These are phyloP conservation scores for Helogale parvula DNA, from an alignment of 2,113 vertebrate genomes.

Conservation along the genomic window DNA sequence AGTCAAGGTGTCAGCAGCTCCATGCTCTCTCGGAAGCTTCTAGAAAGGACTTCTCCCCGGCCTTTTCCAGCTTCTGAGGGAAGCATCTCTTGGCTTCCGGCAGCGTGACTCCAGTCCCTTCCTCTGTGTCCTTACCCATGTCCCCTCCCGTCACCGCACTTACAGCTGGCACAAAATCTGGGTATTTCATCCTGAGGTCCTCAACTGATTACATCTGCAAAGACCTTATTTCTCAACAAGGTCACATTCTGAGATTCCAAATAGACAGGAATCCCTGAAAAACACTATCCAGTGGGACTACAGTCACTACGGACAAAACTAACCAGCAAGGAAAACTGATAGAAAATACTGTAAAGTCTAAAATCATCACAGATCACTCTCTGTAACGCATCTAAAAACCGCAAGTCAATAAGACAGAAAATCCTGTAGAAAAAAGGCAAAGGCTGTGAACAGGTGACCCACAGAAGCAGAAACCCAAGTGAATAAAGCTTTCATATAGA, in stretches of 20 bases:
- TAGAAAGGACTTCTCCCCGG: not conserved
- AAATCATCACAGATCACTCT: not conserved
- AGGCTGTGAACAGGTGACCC: not conserved
- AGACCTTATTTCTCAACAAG: not conserved
- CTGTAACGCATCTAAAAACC: not conserved
- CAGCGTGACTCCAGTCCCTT: not conserved
- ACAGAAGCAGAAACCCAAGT: not conserved
- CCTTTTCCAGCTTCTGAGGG: not conserved
- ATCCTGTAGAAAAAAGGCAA: not conserved
- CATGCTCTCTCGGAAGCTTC: not conserved
- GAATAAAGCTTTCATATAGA: not conserved
- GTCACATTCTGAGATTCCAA: not conserved
- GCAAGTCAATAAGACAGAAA: constrained; percentile 2
- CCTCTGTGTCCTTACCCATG: not conserved
- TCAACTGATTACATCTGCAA: not conserved
- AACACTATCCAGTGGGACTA: not conserved
- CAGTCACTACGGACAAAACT: not conserved
- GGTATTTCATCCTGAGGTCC: not conserved
- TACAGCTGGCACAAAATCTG: not conserved
- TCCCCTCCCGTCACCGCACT: not conserved
- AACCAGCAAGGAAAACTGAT: not conserved
- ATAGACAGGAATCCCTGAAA: not conserved
- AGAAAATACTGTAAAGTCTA: constrained; percentile 38
- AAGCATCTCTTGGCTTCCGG: not conserved
- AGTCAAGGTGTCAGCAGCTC: not conserved